Evolutionary conservation across 1,140 invertebrate genomes (phyloP), one percentile per base, ranked within the genome.

Genomic region (Lucilia sericata): DNA sequence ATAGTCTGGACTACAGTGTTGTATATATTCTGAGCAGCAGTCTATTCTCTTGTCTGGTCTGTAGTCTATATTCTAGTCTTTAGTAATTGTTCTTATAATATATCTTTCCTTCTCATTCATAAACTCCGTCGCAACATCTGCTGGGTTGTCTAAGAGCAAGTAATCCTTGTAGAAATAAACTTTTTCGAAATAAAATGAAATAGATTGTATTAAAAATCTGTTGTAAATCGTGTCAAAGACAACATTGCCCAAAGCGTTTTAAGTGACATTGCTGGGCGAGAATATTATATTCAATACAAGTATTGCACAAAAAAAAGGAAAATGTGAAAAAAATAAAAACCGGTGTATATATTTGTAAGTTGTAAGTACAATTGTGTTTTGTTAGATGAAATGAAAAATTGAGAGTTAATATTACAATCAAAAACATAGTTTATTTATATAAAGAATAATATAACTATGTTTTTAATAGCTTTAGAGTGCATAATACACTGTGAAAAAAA

Each of bases 161-260:
- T 14, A 17, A n/a, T 76, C 30, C 74, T 42, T 76, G 74, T 76
- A 42, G 74, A 70, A 70, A 70, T 60, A 70, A 25, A 21, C 19
- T 70, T 70, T 70, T 9, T 70, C 19, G 47, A 80, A 80, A 80
- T 21, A 49, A 80, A 80, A 80, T 78, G 42, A 80, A 49, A 80
- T 21, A 25, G 8, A 42, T 36, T 13, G 75, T 51, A 80, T 80
- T 80, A 21, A 49, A 80, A 80, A 25, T 80, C 76, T 19, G 36
- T 51, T 80, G 42, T 49, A 78, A 80, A 80, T 51, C 76, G 42
- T 51, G 76, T 80, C 76, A 70, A 70, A 70, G 65, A 70, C 65
- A 70, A 70, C 19, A 49, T 80, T 80, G 42, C 47, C 42, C 25
- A 80, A 80, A 80, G 25, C 76, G 65, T 70, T 70, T 70, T 25